Percentiles rank a stretch among this genome's conserved stretches.
phyloP scores from a whole-genome alignment of 2,888 invertebrate genomes.

The Drosophila subquinaria region DNA sequence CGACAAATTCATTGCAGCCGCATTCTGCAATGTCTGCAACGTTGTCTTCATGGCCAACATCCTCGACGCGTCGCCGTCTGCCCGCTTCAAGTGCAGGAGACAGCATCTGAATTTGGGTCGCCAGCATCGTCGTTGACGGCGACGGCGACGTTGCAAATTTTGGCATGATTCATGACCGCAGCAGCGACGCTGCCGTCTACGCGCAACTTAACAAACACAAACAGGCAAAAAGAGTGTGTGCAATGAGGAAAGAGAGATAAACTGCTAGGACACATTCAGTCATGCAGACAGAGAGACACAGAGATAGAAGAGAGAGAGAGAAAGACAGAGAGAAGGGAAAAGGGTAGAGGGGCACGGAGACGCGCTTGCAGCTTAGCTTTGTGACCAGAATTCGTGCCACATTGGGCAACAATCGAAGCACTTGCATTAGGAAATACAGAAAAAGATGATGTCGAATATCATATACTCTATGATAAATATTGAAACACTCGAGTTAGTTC shows the following conservation, averaged over 20 bases:
- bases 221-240: conserved; percentile 44
- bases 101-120: conserved; percentile 68
- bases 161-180: conserved; percentile 76
- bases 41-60: conserved; percentile 59
- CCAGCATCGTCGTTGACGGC: conserved; percentile 47
- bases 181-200: conserved; percentile 52
- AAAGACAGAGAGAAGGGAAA: neutral
- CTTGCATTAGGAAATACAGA: conserved; percentile 21
- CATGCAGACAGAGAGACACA: neutral
- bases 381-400: conserved; percentile 29
- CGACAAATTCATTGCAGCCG: conserved; percentile 69
- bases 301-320: conserved; percentile 9
- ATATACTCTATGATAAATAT: conserved; percentile 6
- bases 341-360: too few species aligned
- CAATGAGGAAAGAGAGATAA: conserved; percentile 37
- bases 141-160: conserved; percentile 69
- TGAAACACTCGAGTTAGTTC: too few species aligned
- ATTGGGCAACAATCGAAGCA: conserved; percentile 53
- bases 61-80: conserved; percentile 47
- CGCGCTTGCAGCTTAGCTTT: conserved; percentile 33
- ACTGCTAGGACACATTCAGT: conserved; percentile 2
- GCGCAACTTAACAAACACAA: conserved; percentile 69
- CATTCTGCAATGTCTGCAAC: conserved; percentile 53
- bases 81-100: conserved; percentile 54
- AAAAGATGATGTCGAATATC: neutral